Evolutionary conservation across 2,888 invertebrate species (phyloP), one percentile per base, ranked within the genome.

Genomic region (Germaria angustata): DNA sequence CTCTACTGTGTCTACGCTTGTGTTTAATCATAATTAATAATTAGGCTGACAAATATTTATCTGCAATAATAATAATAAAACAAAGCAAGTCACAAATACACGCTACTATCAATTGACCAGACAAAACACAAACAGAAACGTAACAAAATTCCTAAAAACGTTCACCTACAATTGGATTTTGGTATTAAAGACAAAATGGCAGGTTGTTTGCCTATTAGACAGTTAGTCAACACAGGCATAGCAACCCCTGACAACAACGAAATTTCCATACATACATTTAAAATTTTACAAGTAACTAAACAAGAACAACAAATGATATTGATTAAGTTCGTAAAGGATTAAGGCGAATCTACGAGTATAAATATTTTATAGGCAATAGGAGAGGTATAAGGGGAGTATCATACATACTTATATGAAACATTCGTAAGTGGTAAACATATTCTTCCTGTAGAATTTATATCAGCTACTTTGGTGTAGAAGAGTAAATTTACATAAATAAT

Each of bases 11-110:
- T 41, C 20, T 69, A 15, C 51, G 51, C 34, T n/a, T 53, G 53
- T 61, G 32, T 86, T 84, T 84, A 85, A 86, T 86, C 87, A 87
- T 87, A 87, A 88, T 88, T 88, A 87, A 87, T 88, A 88, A 88
- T 88, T 87, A 88, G 86, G 85, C 86, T 86, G 87, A 87, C 87
- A 88, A 88, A 88, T 88, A 88, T 88, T 88, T 88, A 85, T 87
- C 81, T 85, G 87, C 86, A 85, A 84, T 83, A 85, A 84, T 83
- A 86, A 83, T 84, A 84, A 85, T 84, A 84, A 81, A 86, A 84
- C 20, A 8, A 66, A 24, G 63, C 61, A 66, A 11, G 68, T 4
- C 22, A 36, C 32, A 51, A 1, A 41, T 15, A 24, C 15, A 13
- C 2, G 6, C 28, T 28, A 3, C n/a, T n/a, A n/a, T n/a, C n/a